These are phyloP conservation scores for Vombatus ursinus DNA, from an alignment of 2,113 vertebrate genomes.

Conservation along the genomic window DNA sequence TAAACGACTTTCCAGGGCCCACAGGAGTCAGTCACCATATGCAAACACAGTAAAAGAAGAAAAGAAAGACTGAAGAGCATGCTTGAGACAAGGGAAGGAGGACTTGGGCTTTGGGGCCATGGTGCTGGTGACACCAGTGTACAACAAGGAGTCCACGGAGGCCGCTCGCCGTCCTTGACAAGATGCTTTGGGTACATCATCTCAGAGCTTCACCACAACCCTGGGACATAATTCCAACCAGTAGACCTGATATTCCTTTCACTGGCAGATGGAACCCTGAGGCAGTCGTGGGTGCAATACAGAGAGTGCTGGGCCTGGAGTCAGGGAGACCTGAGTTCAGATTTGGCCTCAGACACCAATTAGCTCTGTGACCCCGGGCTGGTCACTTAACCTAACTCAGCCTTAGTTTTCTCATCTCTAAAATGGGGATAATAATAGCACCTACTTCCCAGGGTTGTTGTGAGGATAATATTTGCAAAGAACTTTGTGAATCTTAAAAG, in stretches of 20 bases:
- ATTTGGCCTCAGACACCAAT: not conserved
- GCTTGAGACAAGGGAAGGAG: not conserved
- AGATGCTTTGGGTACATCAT: not conserved
- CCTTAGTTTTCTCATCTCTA: not conserved
- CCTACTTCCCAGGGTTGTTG: not conserved
- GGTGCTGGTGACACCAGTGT: not conserved
- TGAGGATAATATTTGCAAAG: not conserved
- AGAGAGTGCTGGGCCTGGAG: not conserved
- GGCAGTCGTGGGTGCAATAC: not conserved
- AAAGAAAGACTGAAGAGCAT: not conserved
- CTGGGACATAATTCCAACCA: not conserved
- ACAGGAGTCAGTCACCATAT: not conserved
- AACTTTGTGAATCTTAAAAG: not conserved
- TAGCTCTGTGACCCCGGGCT: not conserved
- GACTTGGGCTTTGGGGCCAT: not conserved
- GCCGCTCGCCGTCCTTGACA: too few relatives aligned
- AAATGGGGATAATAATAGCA: not conserved
- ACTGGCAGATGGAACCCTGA: not conserved
- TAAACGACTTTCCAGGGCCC: not conserved
- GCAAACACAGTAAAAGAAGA: not conserved
- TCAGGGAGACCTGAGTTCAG: not conserved
- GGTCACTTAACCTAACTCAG: not conserved
- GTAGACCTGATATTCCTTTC: not conserved
- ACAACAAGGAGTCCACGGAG: not conserved
- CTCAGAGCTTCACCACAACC: not conserved